A percentile compares a stretch with the other conserved stretches of the same genome.
Evolutionary conservation across 2,113 vertebrate genomes (phyloP).

Genomic region (Nibea coibor): DNA sequence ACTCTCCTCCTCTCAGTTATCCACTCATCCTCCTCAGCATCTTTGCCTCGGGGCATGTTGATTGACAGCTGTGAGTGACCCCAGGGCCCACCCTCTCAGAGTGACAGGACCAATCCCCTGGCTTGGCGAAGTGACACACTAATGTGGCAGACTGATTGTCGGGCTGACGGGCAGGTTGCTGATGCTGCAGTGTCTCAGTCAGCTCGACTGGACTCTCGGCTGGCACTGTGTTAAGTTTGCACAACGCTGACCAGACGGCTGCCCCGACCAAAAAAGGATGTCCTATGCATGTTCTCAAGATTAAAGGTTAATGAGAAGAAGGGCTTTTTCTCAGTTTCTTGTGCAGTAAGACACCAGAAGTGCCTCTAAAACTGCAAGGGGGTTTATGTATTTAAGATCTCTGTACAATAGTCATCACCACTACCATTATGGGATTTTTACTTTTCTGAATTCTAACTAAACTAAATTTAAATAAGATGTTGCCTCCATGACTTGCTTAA

Average conservation of each 20-base stretch:
- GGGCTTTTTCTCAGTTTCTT: not conserved
- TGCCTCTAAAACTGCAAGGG: not conserved
- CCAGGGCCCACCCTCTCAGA: conserved; percentile 40
- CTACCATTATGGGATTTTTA: not conserved
- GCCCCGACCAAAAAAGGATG: not conserved
- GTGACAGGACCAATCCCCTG: conserved; percentile 62
- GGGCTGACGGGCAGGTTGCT: conserved; percentile 56
- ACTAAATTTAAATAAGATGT: no score
- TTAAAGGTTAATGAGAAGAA: conserved; percentile 19
- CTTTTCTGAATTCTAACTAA: no score
- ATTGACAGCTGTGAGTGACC: conserved; percentile 67
- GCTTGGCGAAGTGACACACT: conserved; percentile 60
- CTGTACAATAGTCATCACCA: not conserved
- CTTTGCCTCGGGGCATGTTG: conserved; percentile 41
- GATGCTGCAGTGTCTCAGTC: conserved; percentile 46
- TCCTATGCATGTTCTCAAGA: not conserved
- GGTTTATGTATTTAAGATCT: not conserved
- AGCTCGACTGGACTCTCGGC: not conserved
- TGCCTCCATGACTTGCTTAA: not conserved
- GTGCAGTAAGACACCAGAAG: not conserved
- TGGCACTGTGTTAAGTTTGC: conserved; percentile 12
- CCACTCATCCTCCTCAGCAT: conserved; percentile 67
- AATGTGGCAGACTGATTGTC: conserved; percentile 36
- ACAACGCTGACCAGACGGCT: conserved; percentile 12
- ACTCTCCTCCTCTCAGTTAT: conserved; percentile 58